phyloP scores from a whole-genome alignment of 2,888 invertebrate species.

The Dorcus parallelipipedus region DNA sequence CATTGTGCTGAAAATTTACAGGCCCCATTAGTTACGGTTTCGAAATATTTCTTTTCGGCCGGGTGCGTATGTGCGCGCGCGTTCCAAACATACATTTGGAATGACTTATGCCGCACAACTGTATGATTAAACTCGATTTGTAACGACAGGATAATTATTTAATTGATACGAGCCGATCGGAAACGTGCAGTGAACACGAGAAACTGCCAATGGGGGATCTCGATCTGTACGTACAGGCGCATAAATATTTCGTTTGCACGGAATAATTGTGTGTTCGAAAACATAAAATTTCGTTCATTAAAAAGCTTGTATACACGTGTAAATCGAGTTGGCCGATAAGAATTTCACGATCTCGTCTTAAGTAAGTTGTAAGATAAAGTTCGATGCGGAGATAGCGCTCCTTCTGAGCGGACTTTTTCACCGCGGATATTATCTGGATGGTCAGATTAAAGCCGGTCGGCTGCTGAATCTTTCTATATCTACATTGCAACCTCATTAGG shows the following conservation, averaged over 20 bases:
- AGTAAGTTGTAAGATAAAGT: slow-evolving; percentile 31
- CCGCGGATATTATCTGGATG: slow-evolving; percentile 20
- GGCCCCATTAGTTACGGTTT: too few species aligned
- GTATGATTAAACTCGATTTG: slow-evolving; percentile 43
- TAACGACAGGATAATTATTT: slow-evolving; percentile 46
- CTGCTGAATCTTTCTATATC: slow-evolving; percentile 29
- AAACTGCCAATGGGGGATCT: background rate
- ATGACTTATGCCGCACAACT: slow-evolving; percentile 39
- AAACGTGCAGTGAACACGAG: slow-evolving; percentile 25
- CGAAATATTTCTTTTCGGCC: too few species aligned
- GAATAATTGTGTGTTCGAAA: slow-evolving; percentile 20
- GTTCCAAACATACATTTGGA: slow-evolving; percentile 7
- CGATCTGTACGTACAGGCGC: background rate
- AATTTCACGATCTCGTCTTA: slow-evolving; percentile 31
- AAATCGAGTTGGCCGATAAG: slow-evolving; percentile 27
- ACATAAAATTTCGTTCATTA: slow-evolving; percentile 28
- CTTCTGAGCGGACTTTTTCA: slow-evolving; percentile 10
- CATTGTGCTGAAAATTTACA: too few species aligned
- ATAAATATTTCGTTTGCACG: slow-evolving; percentile 12
- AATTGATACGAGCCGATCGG: slow-evolving; percentile 42
- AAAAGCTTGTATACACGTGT: slow-evolving; percentile 28
- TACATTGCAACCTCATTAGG: slow-evolving; percentile 36
- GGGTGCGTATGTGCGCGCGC: too few species aligned
- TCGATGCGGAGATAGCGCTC: slow-evolving; percentile 24
- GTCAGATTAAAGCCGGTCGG: slow-evolving; percentile 27